Percentiles rank a stretch among this genome's conserved stretches.
phyloP scores from a whole-genome alignment of 2,113 vertebrate species.

The Forbesichthys agassizii region DNA sequence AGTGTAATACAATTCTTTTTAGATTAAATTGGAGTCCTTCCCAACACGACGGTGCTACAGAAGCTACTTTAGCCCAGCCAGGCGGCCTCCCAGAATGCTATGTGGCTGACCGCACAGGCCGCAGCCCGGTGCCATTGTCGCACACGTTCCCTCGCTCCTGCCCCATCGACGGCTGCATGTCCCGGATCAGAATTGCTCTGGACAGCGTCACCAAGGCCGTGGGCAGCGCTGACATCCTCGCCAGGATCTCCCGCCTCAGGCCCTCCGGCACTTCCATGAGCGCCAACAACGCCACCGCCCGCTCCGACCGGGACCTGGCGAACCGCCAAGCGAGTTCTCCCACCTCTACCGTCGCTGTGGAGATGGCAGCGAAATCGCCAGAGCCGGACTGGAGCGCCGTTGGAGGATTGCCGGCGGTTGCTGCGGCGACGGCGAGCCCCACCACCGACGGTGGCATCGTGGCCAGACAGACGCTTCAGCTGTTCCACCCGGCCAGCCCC shows the following conservation, averaged over 20 bases:
- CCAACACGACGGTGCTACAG: neutral
- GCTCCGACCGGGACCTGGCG: constrained; percentile 32
- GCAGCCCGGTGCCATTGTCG: neutral
- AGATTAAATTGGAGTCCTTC: too few species aligned
- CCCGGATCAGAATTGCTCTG: constrained; percentile 89
- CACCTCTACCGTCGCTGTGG: neutral
- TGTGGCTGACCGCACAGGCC: neutral
- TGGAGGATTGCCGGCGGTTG: neutral
- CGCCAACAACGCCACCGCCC: constrained; percentile 40
- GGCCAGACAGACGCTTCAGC: constrained; percentile 69
- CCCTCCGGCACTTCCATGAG: constrained; percentile 55
- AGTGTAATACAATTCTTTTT: too few species aligned
- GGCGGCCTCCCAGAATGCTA: constrained; percentile 22
- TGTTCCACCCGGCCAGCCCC: constrained; percentile 81
- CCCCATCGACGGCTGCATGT: constrained; percentile 80
- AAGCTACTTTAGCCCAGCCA: neutral
- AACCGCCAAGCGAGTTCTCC: constrained; percentile 8
- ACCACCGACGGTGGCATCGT: constrained; percentile 9
- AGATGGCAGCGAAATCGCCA: constrained; percentile 37
- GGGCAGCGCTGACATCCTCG: constrained; percentile 85
- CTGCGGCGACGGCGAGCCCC: neutral
- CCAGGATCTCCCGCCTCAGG: constrained; percentile 86
- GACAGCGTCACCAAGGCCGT: constrained; percentile 91
- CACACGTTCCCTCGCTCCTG: neutral
- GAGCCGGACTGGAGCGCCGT: constrained; percentile 9